phyloP scores from a whole-genome alignment of 2,797 vertebrate genomes.

The Sebastiscus tertius region DNA sequence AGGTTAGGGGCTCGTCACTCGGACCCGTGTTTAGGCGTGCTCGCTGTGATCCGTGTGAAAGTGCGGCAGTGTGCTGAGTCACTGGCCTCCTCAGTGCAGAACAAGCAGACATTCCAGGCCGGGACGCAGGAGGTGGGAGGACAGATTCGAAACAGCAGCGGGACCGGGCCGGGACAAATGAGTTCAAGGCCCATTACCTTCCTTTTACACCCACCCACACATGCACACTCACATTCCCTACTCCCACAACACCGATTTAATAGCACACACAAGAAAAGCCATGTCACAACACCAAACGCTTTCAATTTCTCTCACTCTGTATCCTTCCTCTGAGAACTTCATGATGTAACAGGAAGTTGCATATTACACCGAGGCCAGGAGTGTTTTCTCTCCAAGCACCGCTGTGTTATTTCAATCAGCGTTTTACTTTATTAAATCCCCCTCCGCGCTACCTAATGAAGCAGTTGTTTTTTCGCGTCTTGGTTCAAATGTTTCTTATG shows the following conservation, averaged over 20 bases:
- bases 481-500: constrained; percentile 50
- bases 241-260: constrained; percentile 64
- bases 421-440: constrained; percentile 67
- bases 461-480: constrained; percentile 28
- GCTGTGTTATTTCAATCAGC: constrained; percentile 55
- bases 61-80: constrained; percentile 58
- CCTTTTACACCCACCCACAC: constrained; percentile 69
- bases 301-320: constrained; percentile 36
- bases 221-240: constrained; percentile 56
- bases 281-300: constrained; percentile 47
- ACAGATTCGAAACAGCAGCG: constrained; percentile 69
- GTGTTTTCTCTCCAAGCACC: constrained; percentile 75
- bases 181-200: constrained; percentile 71
- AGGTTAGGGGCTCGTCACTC: background rate
- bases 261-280: constrained; percentile 57
- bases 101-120: constrained; percentile 68
- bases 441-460: constrained; percentile 34
- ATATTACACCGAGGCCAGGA: constrained; percentile 48
- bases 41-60: constrained; percentile 49
- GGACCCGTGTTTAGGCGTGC: background rate
- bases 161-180: constrained; percentile 70
- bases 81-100: constrained; percentile 51
- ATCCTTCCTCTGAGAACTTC: constrained; percentile 33
- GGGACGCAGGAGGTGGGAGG: constrained; percentile 75
- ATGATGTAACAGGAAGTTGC: constrained; percentile 70